These are phyloP conservation scores for Origma solitaria DNA, from an alignment of 2,113 vertebrate genomes.

Conservation along the genomic window DNA sequence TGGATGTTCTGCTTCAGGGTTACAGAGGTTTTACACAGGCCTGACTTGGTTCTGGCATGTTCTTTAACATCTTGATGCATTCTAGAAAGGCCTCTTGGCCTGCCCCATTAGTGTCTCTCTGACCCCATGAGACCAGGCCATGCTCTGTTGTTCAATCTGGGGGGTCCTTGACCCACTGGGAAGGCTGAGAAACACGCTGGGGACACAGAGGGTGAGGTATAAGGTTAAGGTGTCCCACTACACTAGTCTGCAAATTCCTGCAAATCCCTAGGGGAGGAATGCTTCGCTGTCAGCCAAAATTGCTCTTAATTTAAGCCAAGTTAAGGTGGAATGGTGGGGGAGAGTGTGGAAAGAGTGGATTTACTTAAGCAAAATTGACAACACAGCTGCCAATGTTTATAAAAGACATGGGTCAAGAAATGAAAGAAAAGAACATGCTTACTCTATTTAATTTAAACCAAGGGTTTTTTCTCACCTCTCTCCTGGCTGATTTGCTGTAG, in stretches of 20 bases:
- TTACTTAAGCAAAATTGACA: constrained; percentile 24
- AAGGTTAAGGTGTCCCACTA: background rate
- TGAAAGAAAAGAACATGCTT: background rate
- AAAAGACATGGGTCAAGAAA: background rate
- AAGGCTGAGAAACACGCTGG: background rate
- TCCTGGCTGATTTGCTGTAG: background rate
- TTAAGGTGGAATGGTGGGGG: background rate
- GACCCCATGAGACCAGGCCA: background rate
- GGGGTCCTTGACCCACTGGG: background rate
- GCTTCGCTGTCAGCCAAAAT: background rate
- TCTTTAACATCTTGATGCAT: background rate
- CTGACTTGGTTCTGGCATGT: background rate
- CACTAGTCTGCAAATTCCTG: background rate
- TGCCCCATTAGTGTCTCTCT: background rate
- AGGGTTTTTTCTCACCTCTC: background rate
- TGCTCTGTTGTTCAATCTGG: background rate
- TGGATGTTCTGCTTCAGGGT: background rate
- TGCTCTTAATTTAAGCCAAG: background rate
- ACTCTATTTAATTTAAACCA: background rate
- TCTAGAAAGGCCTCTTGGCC: background rate
- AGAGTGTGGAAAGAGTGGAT: background rate
- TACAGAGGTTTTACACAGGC: background rate
- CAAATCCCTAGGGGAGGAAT: background rate
- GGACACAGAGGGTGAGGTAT: background rate
- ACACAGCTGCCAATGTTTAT: background rate